A percentile compares a stretch with the other conserved stretches of the same genome.
These are phyloP conservation scores for Porites evermanni DNA, from an alignment of 92 coral and sea anemone species.

Conservation along the genomic window DNA sequence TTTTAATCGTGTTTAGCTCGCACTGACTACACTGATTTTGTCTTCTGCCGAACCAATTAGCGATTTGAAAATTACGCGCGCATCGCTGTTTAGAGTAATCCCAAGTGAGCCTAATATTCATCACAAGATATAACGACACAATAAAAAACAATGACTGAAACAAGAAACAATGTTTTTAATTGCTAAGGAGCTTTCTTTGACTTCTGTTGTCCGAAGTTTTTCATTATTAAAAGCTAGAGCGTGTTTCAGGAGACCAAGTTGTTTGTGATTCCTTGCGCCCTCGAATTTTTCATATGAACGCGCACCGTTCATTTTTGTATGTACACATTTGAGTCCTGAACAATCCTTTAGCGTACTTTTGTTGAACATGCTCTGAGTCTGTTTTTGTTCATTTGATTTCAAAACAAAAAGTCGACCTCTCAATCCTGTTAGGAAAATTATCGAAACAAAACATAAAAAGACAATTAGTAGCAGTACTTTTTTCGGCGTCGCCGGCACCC, in stretches of 20 bases:
- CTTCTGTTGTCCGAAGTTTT: not conserved
- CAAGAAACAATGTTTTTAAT: not conserved
- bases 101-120: slow-evolving; percentile 4
- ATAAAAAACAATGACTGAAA: not conserved
- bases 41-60: not conserved
- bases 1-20: not conserved
- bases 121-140: not conserved
- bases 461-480: not conserved
- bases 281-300: not conserved
- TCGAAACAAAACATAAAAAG: slow-evolving; percentile 7
- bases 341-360: not conserved
- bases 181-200: not conserved
- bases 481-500: slow-evolving; percentile 13
- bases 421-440: slow-evolving; percentile 4
- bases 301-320: not conserved
- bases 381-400: slow-evolving; percentile 8
- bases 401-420: not conserved
- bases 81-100: not conserved
- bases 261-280: not conserved
- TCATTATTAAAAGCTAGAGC: not conserved
- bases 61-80: slow-evolving; percentile 12
- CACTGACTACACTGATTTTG: not conserved
- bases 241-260: not conserved
- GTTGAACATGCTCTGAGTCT: not conserved
- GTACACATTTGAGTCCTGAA: not conserved